Base-by-base conservation (phyloP, 2,113 vertebrate species). In the Entosphenus tridentatus region DNA sequence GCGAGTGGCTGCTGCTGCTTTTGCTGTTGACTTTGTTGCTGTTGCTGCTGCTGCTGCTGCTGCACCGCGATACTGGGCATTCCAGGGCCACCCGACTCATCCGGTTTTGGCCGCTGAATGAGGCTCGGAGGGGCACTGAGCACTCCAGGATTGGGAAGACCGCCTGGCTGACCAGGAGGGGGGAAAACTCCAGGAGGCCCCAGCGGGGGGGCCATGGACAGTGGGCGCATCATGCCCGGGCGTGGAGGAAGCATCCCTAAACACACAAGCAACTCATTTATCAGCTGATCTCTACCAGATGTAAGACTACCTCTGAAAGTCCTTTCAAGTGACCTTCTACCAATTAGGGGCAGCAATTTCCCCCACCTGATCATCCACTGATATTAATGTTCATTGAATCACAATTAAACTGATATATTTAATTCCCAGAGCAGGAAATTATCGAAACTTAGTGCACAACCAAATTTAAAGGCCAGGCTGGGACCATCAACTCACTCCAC, bases 121-220 rank as follows among this genome's bases (percentile, higher is more conserved):
- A 96, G 79, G 74, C 79, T 95, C 74, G 91, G 92, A 0, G 93
- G 93, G 11, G 92, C 93, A 9, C 93, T 98, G 71, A 98, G 79
- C 1, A 98, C 88, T 3, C 88, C 93, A 0, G 89, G 82, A 75
- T 83, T 39, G 39, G 39, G 39, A 39, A 39, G 39, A 39, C 39
- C 39, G 39, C 39, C 39, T 39, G 39, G 39, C 77, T 83, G 77
- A 10, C 81, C 79, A 74, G 81, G 79, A 3, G 92, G 93, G 9
- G 92, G 92, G 73, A 91, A 95, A 57, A 97, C 80, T 57, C 89
- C 83, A 18, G 83, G 78, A 21, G 88, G 75, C 78, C 88, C 77
- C 76, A 81, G 72, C 10, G 86, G 78, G 83, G 88, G 65, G 78
- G 86, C 76, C 84, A 83, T 65, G 62, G n/a, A 68, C 71, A 89